phyloP scores from a whole-genome alignment of 2,797 vertebrate species.

The Anguilla marmorata region DNA sequence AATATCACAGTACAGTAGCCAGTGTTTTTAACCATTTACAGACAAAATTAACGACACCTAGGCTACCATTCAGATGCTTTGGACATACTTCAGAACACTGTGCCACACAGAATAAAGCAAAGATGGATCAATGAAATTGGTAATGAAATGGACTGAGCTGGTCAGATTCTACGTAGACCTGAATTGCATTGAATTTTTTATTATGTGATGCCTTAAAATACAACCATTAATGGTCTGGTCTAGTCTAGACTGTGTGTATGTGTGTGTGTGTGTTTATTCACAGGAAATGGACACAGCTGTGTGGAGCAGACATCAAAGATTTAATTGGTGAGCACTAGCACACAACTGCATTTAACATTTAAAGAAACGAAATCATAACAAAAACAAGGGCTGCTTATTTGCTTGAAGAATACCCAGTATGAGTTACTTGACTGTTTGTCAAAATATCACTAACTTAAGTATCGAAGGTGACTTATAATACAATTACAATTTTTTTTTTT shows the following conservation, averaged over 20 bases:
- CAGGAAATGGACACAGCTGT: not conserved
- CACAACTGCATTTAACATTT: not conserved
- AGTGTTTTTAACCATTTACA: not conserved
- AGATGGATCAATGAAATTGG: not conserved
- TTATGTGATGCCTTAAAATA: not conserved
- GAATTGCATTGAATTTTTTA: not conserved
- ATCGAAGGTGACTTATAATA: not conserved
- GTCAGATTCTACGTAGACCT: not conserved
- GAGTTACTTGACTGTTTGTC: not conserved
- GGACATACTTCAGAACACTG: not conserved
- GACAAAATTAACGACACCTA: not conserved
- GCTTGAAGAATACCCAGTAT: not conserved
- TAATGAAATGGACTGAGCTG: not conserved
- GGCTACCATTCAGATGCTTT: not conserved
- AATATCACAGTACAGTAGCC: not conserved
- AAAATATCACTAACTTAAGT: not conserved
- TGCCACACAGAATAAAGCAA: not conserved
- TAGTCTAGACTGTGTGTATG: not conserved
- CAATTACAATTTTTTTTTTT: not conserved
- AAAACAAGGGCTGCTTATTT: not conserved
- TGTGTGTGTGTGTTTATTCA: not conserved
- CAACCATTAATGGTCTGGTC: not conserved
- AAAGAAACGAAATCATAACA: not conserved
- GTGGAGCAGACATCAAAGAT: slow-evolving; percentile 6
- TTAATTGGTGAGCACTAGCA: not conserved